phyloP scores from a whole-genome alignment of 2,113 vertebrate species.

The Tachycineta bicolor region DNA sequence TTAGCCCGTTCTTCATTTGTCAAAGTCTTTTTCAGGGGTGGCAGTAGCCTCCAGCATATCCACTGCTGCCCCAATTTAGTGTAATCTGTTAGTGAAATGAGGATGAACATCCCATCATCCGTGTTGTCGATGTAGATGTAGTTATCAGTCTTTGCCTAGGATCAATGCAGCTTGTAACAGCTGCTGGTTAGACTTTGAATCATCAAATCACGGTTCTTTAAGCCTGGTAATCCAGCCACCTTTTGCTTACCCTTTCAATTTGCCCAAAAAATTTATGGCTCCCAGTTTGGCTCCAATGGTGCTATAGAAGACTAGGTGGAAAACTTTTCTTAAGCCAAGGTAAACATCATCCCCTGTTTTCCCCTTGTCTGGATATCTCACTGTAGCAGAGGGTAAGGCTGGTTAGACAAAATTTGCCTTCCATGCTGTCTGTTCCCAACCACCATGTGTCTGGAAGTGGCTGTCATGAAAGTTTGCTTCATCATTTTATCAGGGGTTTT shows the following conservation, averaged over 20 bases:
- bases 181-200: background rate
- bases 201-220: background rate
- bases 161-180: background rate
- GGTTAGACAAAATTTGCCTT: background rate
- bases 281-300: background rate
- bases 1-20: background rate
- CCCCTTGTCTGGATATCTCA: background rate
- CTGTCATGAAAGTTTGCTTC: background rate
- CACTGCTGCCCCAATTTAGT: background rate
- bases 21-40: background rate
- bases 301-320: background rate
- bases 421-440: background rate
- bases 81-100: background rate
- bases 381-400: background rate
- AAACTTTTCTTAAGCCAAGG: background rate
- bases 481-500: background rate
- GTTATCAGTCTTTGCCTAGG: background rate
- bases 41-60: background rate
- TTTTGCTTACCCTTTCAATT: background rate
- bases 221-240: background rate
- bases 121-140: background rate
- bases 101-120: background rate
- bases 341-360: background rate
- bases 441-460: background rate
- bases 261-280: background rate